Conservation (phyloP, 2,888 invertebrate species). For the Agrochola lychnidis region DNA sequence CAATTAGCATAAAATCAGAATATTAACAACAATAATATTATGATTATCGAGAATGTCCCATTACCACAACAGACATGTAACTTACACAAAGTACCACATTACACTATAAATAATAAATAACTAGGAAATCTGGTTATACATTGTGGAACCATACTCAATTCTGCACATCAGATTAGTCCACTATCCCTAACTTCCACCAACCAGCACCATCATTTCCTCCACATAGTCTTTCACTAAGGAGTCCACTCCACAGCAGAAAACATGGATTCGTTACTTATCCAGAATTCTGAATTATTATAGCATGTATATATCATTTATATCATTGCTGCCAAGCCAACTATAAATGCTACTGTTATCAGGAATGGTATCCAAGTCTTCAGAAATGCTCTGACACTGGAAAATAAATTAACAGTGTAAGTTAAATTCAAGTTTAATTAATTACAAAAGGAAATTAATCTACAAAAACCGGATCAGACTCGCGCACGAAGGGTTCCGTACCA, state of each 20-base stretch:
- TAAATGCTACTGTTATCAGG: constrained; percentile 86
- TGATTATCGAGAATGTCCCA: not conserved
- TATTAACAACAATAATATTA: constrained; percentile 34
- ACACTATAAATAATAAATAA: constrained; percentile 22
- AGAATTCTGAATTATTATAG: not conserved
- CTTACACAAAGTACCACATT: constrained; percentile 20
- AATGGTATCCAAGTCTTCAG: constrained; percentile 97
- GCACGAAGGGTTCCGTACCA: no score
- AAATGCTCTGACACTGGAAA: constrained; percentile 91
- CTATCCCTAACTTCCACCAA: constrained; percentile 19
- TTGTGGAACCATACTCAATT: not conserved
- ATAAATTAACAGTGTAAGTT: not conserved
- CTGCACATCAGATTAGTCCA: constrained; percentile 7
- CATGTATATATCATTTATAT: constrained; percentile 70
- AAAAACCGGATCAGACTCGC: no score
- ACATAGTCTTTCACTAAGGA: constrained; percentile 32
- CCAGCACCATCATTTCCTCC: constrained; percentile 58
- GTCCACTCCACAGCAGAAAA: constrained; percentile 42
- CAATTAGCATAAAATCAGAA: constrained; percentile 31
- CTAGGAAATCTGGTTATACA: constrained; percentile 8
- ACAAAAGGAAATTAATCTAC: not conserved
- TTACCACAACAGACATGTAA: constrained; percentile 17
- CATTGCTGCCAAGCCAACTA: constrained; percentile 79
- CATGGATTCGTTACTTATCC: constrained; percentile 8
- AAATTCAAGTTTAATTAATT: not conserved